Conservation (phyloP, 2,113 vertebrate genomes). For the Pomatorhinus ruficollis region DNA sequence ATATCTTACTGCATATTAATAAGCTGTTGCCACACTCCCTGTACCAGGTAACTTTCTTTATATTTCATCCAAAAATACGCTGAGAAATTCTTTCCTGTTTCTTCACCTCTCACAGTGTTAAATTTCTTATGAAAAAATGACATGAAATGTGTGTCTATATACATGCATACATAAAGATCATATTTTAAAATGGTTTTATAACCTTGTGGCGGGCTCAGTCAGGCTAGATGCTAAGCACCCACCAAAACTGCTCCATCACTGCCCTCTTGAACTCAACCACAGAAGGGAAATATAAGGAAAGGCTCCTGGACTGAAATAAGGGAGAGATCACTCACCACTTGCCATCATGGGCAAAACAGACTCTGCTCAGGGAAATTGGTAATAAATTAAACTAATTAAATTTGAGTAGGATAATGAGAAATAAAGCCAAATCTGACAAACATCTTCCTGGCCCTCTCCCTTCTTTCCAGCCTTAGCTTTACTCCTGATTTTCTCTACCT, state of each 20-base stretch:
- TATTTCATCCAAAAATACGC: neutral
- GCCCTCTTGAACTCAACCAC: neutral
- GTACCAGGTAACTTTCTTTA: slow-evolving; percentile 52
- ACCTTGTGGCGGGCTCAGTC: neutral
- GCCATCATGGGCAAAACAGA: neutral
- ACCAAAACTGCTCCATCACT: neutral
- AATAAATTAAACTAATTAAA: neutral
- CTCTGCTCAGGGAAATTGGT: rapidly evolving
- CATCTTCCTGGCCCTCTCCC: neutral
- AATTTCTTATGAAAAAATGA: neutral
- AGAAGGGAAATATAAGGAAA: neutral
- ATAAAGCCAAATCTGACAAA: neutral
- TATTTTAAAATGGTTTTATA: neutral
- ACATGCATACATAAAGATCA: rapidly evolving
- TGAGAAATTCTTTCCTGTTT: neutral
- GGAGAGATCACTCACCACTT: neutral
- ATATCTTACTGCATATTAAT: neutral
- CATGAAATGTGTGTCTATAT: neutral
- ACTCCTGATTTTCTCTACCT: neutral
- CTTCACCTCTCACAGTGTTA: neutral
- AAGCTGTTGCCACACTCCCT: neutral
- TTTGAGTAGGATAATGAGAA: neutral
- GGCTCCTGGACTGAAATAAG: neutral
- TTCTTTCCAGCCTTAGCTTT: neutral
- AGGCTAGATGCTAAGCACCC: neutral